Evolutionary conservation across 2,113 vertebrate genomes (phyloP), one percentile per base, ranked within the genome.

Genomic region (Smithornis capensis): DNA sequence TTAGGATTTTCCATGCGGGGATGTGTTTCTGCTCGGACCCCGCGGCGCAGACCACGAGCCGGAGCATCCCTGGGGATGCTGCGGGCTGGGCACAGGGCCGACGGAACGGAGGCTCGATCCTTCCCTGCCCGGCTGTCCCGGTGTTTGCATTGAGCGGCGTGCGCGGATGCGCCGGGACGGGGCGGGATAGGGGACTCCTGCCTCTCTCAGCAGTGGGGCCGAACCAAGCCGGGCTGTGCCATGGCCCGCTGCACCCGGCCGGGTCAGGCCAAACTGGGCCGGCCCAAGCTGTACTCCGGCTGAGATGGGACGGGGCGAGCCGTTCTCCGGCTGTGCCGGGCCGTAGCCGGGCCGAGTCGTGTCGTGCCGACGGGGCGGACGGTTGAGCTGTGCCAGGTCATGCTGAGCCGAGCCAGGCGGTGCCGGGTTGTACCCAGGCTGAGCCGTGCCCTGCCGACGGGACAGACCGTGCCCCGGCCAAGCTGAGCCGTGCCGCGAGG

Each of bases 1-100:
- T 12, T 0, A 1, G 35, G 44, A 3, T 35, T 67, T 33, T 8
- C 44, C 45, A 1, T 19, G 29, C 4, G 1, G 28, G 14, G 18
- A n/a, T 10, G 29, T 4, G n/a, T 35, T 37, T 21, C 40, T 12
- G 50, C 79, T 33, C 4, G 14, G 35, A 9, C 42, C 25, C 22
- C 25, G 64, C 31, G 31, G 29, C 3, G 3, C 77, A 52, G 56
- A 57, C 55, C 35, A 2, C 24, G 47, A 27, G 42, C 35, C 6
- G 53, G 83, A 14, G 47, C 35, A 45, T 53, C 28, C 9, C 22
- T 6, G 21, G 2, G 25, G 55, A 14, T 28, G 79, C 35, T 38
- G 47, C 33, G 35, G 47, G 29, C 33, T 14, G 45, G 44, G 33
- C 64, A 64, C 24, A 3, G 59, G 18, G 8, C 42, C 42, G 42